phyloP scores from a whole-genome alignment of 1,140 invertebrate genomes.

The Melitaea cinxia region DNA sequence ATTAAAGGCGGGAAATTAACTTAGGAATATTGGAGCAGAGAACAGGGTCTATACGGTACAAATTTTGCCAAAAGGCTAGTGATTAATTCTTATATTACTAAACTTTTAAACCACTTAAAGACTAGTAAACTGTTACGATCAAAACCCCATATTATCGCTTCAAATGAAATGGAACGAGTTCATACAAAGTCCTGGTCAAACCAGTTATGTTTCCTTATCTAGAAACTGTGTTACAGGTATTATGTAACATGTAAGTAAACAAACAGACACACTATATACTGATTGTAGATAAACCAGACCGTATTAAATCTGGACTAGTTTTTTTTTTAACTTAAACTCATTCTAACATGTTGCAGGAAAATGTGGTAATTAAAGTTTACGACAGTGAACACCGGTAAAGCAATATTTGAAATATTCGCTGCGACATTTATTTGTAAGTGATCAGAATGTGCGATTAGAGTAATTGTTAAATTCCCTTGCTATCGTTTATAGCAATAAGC shows the following conservation, averaged over 20 bases:
- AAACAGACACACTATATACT: neutral
- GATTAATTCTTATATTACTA: no score
- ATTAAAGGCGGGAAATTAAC: no score
- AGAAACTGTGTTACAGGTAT: neutral
- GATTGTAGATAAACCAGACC: slow-evolving; percentile 1
- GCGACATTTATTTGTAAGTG: neutral
- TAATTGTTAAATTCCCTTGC: no score
- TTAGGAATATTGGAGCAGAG: no score
- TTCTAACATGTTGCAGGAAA: slow-evolving; percentile 1
- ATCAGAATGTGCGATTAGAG: neutral
- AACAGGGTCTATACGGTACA: no score
- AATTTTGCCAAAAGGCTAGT: no score
- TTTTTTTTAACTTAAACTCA: neutral
- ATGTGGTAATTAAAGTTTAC: neutral
- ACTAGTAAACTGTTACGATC: no score
- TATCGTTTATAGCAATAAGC: no score
- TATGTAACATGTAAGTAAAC: slow-evolving; percentile 1
- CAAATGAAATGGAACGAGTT: neutral
- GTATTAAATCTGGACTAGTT: neutral
- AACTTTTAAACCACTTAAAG: no score
- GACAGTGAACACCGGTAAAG: neutral
- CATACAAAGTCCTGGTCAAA: neutral
- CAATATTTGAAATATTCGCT: neutral
- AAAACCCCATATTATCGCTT: no score
- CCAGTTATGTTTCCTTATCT: neutral